Conservation (phyloP, 2,797 vertebrate genomes). For the Glossophaga mutica region DNA sequence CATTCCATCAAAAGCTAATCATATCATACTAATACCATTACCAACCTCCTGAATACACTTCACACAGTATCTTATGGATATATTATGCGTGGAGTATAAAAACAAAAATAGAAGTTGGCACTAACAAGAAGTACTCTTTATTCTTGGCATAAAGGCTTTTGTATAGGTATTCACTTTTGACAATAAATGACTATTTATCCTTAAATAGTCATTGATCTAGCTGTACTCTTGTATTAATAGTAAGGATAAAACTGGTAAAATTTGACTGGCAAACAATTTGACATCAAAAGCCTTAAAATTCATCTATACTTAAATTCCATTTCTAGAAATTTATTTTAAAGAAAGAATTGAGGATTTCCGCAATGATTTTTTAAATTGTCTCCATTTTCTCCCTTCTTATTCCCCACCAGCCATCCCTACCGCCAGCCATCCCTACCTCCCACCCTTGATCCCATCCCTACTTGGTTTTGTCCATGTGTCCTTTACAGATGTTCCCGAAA, state of each 20-base stretch:
- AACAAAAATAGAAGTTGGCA: conserved; percentile 25
- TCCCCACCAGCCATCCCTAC: too few relatives aligned
- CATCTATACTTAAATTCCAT: not conserved
- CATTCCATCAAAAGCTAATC: conserved; percentile 42
- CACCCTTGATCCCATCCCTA: too few relatives aligned
- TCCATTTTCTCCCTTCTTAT: too few relatives aligned
- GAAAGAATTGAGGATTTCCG: not conserved
- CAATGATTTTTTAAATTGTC: not conserved
- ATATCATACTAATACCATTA: not conserved
- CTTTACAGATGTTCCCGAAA: too few relatives aligned
- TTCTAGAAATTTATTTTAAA: conserved; percentile 30
- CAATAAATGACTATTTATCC: not conserved
- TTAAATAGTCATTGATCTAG: not conserved
- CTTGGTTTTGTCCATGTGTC: too few relatives aligned
- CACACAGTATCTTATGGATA: not conserved
- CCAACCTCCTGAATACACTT: not conserved
- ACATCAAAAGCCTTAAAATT: not conserved
- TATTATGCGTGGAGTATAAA: not conserved
- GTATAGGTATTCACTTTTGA: not conserved
- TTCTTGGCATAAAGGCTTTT: not conserved
- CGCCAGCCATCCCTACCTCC: too few relatives aligned
- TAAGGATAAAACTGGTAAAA: not conserved
- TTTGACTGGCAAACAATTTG: not conserved
- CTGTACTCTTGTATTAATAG: not conserved
- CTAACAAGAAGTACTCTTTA: not conserved